A percentile compares a stretch with the other conserved stretches of the same genome.
These are phyloP conservation scores for Monochamus alternatus DNA, from an alignment of 2,888 invertebrate species.

Conservation along the genomic window DNA sequence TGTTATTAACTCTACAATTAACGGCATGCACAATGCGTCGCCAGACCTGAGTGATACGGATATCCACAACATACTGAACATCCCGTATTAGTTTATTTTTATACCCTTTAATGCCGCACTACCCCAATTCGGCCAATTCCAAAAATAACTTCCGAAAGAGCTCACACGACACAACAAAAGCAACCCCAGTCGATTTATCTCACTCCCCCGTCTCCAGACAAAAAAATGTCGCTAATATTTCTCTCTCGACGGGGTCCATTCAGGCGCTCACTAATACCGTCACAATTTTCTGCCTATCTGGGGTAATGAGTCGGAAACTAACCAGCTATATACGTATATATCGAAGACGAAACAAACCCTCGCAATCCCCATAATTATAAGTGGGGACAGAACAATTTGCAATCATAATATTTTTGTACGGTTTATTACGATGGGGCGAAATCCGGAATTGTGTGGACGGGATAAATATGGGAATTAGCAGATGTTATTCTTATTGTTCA, in stretches of 20 bases:
- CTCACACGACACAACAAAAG: slow-evolving; percentile 12
- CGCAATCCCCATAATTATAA: slow-evolving; percentile 50
- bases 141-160: slow-evolving; percentile 13
- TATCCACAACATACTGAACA: too few relatives aligned
- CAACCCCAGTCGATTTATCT: slow-evolving; percentile 22
- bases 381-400: slow-evolving; percentile 56
- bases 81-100: not conserved
- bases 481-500: slow-evolving; percentile 29
- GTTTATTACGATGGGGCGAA: slow-evolving; percentile 42
- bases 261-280: slow-evolving; percentile 37
- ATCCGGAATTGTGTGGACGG: slow-evolving; percentile 28
- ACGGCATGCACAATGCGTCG: too few relatives aligned
- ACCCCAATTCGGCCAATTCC: not conserved
- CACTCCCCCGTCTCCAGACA: slow-evolving; percentile 22
- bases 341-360: slow-evolving; percentile 11
- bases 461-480: slow-evolving; percentile 33
- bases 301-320: slow-evolving; percentile 53
- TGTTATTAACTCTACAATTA: too few relatives aligned
- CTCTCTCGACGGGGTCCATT: slow-evolving; percentile 18
- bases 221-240: slow-evolving; percentile 33
- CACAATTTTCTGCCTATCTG: slow-evolving; percentile 54
- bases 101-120: not conserved
- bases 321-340: slow-evolving; percentile 41
- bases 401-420: slow-evolving; percentile 56
- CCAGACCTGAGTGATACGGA: too few relatives aligned